Conservation (phyloP, 2,113 vertebrate species). For the Charina bottae region DNA sequence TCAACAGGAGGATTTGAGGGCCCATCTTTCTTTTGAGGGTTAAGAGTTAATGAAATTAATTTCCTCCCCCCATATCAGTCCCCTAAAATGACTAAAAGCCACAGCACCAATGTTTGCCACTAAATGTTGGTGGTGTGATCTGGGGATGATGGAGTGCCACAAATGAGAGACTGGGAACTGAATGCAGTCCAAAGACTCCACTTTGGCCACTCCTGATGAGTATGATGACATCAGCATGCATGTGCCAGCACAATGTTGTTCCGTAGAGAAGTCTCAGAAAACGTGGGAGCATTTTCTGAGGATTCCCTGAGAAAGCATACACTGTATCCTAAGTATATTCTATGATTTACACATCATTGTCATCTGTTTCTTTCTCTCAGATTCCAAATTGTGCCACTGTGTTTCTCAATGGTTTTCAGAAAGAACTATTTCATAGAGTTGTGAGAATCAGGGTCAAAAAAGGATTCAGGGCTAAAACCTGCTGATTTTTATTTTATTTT, state of each 20-base stretch:
- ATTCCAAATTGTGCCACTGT: too few species aligned
- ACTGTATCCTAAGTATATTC: not conserved
- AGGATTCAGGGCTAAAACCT: too few species aligned
- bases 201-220: not conserved
- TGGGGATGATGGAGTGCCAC: not conserved
- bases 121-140: not conserved
- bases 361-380: too few species aligned
- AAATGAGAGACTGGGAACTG: not conserved
- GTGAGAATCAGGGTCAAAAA: too few species aligned
- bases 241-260: not conserved
- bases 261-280: not conserved
- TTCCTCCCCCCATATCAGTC: too few species aligned
- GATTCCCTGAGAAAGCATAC: not conserved
- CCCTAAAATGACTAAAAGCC: not conserved
- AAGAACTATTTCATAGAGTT: too few species aligned
- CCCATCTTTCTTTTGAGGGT: too few species aligned
- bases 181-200: not conserved
- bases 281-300: not conserved
- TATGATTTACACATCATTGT: not conserved
- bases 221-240: not conserved
- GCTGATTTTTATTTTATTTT: too few species aligned
- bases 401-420: too few species aligned
- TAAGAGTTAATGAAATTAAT: too few species aligned
- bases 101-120: not conserved
- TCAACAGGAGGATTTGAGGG: too few species aligned